Evolutionary conservation across 2,888 invertebrate genomes (phyloP), one percentile per base, ranked within the genome.

Genomic region (Heteropelma amictum): DNA sequence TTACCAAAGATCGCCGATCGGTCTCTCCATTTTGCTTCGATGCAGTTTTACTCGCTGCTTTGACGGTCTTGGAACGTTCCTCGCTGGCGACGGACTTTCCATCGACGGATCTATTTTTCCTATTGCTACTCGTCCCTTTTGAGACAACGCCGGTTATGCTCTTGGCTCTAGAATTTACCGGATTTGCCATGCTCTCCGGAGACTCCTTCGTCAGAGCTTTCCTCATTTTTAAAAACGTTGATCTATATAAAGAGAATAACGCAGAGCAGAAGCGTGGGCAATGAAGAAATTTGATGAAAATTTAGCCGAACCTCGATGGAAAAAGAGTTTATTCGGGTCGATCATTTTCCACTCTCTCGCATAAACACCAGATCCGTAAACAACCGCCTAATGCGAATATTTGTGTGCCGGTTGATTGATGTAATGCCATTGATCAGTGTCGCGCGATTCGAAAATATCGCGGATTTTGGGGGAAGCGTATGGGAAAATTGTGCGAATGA

Each of bases 151-250:
- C 42, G 0, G 35, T 38, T 33, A 45, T 64, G 26, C 8, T 60
- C 58, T 49, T 60, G 10, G 19, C 8, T 23, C 1, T 64, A 19
- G n/a, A 45, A 38, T 12, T 8, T 10, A 8, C 17, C 21, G 10
- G 21, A 38, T 17, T 58, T 23, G 2, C 38, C 1, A 38, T 14
- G 56, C 30, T 67, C 38, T 70, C 70, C 4, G 69, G 26, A 28
- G 51, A 21, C 33, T 74, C 74, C 12, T 74, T 64, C 23, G 23
- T 38, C 17, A 53, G 69, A 23, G 64, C 17, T 30, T 70, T 74
- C 45, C 64, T 64, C 74, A 74, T 74, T 35, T 53, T 54, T n/a
- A n/a, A n/a, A n/a, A n/a, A n/a, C n/a, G n/a, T 35, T 45, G 6
- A 54, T 42, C 10, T 53, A 30, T 21, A 21, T 35, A 63, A 23